Evolutionary conservation across 2,888 invertebrate species (phyloP), one percentile per base, ranked within the genome.

Genomic region (Lycia hirtaria): DNA sequence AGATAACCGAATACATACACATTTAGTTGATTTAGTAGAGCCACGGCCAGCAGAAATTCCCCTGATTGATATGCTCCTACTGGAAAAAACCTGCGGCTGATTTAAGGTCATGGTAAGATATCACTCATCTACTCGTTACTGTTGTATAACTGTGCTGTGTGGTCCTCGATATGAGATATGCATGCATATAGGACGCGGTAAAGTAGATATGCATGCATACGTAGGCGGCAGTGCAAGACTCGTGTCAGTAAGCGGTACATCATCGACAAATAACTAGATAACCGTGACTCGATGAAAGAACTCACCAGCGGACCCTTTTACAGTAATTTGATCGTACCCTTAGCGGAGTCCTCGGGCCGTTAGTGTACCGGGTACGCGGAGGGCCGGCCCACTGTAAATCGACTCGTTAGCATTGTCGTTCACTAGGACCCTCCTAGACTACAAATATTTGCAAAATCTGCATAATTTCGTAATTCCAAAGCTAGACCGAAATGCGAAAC

Each of bases 381-480:
- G 19, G 26, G 6, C 26, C 5, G 3, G 22, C 40, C 9, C 41
- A 33, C 48, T 41, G 35, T 40, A 55, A 33, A 55, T 41, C 26
- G 48, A 24, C 15, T 26, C 40, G 32, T 48, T 43, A 35, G 41
- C 41, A 28, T 54, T 48, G 48, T 48, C 48, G 32, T 41, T 48
- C n/a, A 26, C 19, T 19, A 30, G 30, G 26, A n/a, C n/a, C n/a
- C n/a, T n/a, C n/a, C n/a, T 41, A 15, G 26, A n/a, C n/a, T 17
- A 9, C 6, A 47, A 47, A 32, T 47, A 47, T 47, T 47, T 17
- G 47, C 26, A 7, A 5, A 40, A 54, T 54, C 47, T 54, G 40
- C 48, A 52, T 58, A 44, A 48, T 60, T 52, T 26, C 37, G 51
- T 44, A 28, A 54, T 57, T 54, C 38, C n/a, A 14, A 50, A 41